phyloP scores from a whole-genome alignment of 2,113 vertebrate species.

The Alligator mississippiensis region DNA sequence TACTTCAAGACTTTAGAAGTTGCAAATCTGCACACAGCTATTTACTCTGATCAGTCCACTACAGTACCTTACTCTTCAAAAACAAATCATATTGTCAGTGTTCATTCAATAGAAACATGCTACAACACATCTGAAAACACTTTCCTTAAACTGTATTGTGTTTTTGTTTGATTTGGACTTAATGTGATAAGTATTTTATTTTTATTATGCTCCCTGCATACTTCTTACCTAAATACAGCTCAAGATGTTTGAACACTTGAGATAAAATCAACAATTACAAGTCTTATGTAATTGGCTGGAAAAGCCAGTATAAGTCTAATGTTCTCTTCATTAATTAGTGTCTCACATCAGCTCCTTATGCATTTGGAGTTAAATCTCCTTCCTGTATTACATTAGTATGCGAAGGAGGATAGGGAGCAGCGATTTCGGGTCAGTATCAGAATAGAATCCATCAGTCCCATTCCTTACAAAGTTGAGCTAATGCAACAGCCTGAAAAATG shows the following conservation, averaged over 20 bases:
- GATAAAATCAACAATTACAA: neutral
- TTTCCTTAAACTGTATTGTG: neutral
- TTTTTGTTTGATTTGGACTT: neutral
- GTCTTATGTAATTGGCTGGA: neutral
- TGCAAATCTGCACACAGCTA: neutral
- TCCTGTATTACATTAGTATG: neutral
- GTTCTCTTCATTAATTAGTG: neutral
- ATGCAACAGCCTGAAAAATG: neutral
- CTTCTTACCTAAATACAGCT: neutral
- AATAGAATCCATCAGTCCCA: neutral
- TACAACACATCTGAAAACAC: slow-evolving; percentile 5
- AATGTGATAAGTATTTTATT: neutral
- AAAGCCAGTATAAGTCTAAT: fast-evolving
- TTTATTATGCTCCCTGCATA: neutral
- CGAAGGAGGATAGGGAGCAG: neutral
- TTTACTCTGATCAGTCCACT: neutral
- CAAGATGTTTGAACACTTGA: neutral
- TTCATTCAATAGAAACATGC: neutral
- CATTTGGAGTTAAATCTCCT: neutral
- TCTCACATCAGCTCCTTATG: neutral
- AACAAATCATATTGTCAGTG: neutral
- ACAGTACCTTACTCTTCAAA: neutral
- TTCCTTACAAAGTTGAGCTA: neutral
- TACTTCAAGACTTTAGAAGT: neutral
- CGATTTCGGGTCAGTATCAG: neutral